These are phyloP conservation scores for Pherbina coryleti DNA, from an alignment of 2,888 invertebrate species.

Conservation along the genomic window DNA sequence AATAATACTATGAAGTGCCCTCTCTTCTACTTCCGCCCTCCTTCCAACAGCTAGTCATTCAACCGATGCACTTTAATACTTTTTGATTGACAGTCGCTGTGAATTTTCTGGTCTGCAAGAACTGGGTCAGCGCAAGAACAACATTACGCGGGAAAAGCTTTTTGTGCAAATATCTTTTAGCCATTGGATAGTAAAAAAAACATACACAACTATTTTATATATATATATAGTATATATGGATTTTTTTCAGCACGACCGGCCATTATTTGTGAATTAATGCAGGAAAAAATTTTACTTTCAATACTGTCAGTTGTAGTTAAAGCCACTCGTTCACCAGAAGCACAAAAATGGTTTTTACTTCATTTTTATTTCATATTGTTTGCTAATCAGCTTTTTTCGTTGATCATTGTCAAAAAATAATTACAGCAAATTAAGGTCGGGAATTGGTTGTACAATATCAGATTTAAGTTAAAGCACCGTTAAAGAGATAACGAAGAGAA, in stretches of 20 bases:
- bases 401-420: too few relatives aligned
- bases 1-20: background rate
- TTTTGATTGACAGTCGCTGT: conserved; percentile 1
- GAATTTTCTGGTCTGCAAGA: conserved; percentile 6
- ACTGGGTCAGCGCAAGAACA: conserved; percentile 5
- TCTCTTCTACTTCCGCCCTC: background rate
- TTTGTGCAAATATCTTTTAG: background rate
- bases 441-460: too few relatives aligned
- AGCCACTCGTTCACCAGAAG: background rate
- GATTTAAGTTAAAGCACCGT: too few relatives aligned
- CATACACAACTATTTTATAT: too few relatives aligned
- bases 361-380: too few relatives aligned
- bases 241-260: too few relatives aligned
- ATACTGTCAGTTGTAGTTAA: background rate
- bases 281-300: background rate
- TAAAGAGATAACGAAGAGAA: too few relatives aligned
- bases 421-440: too few relatives aligned
- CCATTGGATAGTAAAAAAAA: background rate
- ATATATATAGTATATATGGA: too few relatives aligned
- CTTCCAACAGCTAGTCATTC: background rate
- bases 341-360: too few relatives aligned
- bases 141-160: background rate
- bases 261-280: too few relatives aligned
- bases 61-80: background rate
- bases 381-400: too few relatives aligned